Percentiles rank a stretch among this genome's conserved stretches.
These are phyloP conservation scores for Nycticorax nycticorax DNA, from an alignment of 2,113 vertebrate genomes.

Conservation along the genomic window DNA sequence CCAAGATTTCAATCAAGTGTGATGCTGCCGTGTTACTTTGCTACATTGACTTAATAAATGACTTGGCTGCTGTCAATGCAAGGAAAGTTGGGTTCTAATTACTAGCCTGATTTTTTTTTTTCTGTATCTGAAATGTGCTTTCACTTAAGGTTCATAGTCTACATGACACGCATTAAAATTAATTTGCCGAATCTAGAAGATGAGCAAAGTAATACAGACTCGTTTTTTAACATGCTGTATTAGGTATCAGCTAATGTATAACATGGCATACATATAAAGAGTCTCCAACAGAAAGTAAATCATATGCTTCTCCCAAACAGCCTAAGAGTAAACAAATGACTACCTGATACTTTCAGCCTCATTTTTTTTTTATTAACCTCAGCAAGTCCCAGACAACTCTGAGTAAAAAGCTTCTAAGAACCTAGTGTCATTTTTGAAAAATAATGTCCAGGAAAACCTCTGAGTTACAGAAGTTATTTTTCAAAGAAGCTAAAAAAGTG, in stretches of 20 bases:
- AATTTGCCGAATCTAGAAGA: neutral
- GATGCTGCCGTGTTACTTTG: conserved; percentile 69
- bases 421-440: neutral
- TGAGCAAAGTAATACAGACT: neutral
- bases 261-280: neutral
- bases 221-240: neutral
- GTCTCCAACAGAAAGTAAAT: neutral
- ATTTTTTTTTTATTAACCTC: neutral
- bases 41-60: conserved; percentile 78
- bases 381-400: neutral
- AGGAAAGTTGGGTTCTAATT: conserved; percentile 70
- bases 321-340: neutral
- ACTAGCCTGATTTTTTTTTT: conserved; percentile 32
- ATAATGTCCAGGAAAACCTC: neutral
- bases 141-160: conserved; percentile 35
- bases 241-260: neutral
- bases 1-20: conserved; percentile 79
- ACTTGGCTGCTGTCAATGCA: conserved; percentile 65
- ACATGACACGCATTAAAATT: conserved; percentile 21
- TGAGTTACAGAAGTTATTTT: neutral
- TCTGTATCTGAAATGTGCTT: conserved; percentile 39
- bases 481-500: neutral
- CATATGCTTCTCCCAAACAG: neutral
- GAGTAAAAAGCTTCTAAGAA: neutral
- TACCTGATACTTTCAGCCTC: neutral